phyloP scores from a whole-genome alignment of 2,888 invertebrate genomes.

The Megaustenia siamemsis region DNA sequence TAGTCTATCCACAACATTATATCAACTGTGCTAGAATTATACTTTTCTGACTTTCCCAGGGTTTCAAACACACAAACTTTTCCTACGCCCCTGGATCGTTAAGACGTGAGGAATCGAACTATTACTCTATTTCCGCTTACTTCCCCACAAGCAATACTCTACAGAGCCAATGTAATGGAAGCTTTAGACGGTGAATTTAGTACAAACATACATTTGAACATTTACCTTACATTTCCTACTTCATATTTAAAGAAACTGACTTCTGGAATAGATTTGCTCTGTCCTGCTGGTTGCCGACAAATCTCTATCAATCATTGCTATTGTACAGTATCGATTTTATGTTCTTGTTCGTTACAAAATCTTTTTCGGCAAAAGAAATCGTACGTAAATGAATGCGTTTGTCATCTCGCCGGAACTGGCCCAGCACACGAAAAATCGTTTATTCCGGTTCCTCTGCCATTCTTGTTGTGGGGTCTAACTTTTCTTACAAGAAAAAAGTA shows the following conservation, averaged over 20 bases:
- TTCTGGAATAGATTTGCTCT: conserved; percentile 33
- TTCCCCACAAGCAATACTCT: background rate
- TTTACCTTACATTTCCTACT: background rate
- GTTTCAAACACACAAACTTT: too few species aligned
- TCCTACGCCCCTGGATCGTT: too few species aligned
- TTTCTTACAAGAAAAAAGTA: conserved; percentile 8
- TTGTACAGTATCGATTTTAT: conserved; percentile 38
- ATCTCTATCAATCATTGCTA: conserved; percentile 43
- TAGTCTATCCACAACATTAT: too few species aligned
- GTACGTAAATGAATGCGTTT: conserved; percentile 41
- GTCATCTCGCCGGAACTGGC: conserved; percentile 17
- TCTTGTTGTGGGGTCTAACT: background rate
- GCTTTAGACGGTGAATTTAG: background rate
- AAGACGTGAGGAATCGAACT: background rate
- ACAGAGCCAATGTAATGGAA: background rate
- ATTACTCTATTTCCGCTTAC: background rate
- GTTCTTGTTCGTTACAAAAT: conserved; percentile 30
- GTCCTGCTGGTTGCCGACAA: conserved; percentile 22
- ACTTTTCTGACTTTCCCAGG: too few species aligned
- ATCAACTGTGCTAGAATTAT: too few species aligned
- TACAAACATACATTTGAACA: background rate
- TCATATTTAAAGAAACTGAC: background rate
- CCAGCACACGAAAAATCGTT: conserved; percentile 38
- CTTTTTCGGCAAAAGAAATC: conserved; percentile 18
- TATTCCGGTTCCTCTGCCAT: conserved; percentile 14